Base-by-base conservation (phyloP, 2,113 vertebrate genomes). In the Peromyscus maniculatus region DNA sequence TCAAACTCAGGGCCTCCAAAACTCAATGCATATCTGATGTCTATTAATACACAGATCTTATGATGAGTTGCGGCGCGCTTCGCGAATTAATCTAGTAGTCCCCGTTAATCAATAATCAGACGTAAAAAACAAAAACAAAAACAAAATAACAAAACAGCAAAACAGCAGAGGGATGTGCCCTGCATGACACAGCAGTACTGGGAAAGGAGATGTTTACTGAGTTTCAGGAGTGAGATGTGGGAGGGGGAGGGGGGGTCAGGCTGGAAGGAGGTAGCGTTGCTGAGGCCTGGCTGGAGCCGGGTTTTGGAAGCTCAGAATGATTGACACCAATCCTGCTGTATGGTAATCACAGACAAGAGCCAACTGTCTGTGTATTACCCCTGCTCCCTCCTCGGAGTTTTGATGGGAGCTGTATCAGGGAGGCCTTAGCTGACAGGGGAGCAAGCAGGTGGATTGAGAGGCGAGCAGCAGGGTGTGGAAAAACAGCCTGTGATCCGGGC, bases 231-330 rank as follows among this genome's bases (percentile, higher is more conserved):
- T 46, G 77, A 64, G 67, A 16, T 5, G 1, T 15, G 0, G 3
- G 3, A 31, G 22, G 19, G 49, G 1, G n/a, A 33, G 39, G 1
- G 62, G 31, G 62, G 31, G 17, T 66, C 52, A 72, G 72, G 92
- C 19, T 36, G 3, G 55, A 28, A 36, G 69, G 57, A 59, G 79
- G 4, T 77, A 17, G 87, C 12, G 1, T 11, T 1, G 2, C 43
- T 22, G 21, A 84, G 19, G 22, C 24, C 49, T 69, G 82, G 87
- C 43, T 26, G 69, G 87, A 94, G 62, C n/a, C 66, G 26, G 36
- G 49, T 59, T 94, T 93, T 80, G 62, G 93, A 84, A 97, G 55
- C n/a, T 21, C 33, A 46, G 59, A 59, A 39, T 90, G 84, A 82
- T 83, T 66, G 64, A 91, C 55, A 90, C 36, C 22, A 17, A 69